Evolutionary conservation across 35 echinoderm and acorn worm species (phyloP).

Genomic region (Lytechinus variegatus): DNA sequence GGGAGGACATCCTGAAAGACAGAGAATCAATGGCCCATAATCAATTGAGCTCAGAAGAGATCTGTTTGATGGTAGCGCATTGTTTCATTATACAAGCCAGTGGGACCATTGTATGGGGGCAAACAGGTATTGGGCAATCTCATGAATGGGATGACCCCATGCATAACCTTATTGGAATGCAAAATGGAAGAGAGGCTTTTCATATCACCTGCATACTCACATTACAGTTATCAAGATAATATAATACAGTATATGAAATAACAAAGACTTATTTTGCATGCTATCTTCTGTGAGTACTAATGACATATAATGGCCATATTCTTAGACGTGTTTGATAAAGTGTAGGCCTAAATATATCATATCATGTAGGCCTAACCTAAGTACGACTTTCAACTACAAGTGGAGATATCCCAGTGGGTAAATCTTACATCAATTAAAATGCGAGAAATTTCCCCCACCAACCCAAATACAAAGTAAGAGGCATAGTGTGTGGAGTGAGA

Average conservation of each 20-base stretch:
- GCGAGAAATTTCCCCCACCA: no score
- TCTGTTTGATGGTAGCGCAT: not conserved
- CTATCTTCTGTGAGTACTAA: no score
- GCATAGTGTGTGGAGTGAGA: no score
- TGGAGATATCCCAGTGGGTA: no score
- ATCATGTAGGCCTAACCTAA: not conserved
- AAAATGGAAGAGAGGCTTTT: not conserved
- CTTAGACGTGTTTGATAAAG: no score
- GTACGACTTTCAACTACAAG: no score
- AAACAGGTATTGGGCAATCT: not conserved
- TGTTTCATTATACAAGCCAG: not conserved
- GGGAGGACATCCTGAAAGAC: not conserved
- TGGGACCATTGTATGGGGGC: not conserved
- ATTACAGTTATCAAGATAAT: not conserved
- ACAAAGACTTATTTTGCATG: not conserved
- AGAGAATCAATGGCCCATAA: not conserved
- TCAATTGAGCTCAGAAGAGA: not conserved
- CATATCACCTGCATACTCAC: not conserved
- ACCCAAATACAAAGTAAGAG: no score
- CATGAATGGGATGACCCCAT: not conserved
- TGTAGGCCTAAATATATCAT: not conserved
- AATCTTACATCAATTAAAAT: no score
- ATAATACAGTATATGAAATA: not conserved
- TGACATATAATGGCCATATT: no score
- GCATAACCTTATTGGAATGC: not conserved